Evolutionary conservation across 2,797 vertebrate species (phyloP), one percentile per base, ranked within the genome.

Genomic region (Phoeniculus purpureus): DNA sequence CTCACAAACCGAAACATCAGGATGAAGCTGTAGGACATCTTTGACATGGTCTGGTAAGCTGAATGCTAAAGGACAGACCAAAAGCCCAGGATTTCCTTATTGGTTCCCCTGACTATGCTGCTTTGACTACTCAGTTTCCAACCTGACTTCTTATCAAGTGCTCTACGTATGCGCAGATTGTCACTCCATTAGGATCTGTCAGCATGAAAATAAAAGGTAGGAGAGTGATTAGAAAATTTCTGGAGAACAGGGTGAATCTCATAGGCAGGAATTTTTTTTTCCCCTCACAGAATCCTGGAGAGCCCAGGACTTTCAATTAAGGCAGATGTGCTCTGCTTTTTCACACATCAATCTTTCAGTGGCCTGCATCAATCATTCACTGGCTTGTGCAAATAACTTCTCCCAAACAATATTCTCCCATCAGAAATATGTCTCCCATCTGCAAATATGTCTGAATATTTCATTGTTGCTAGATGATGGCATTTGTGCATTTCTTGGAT

Each of bases 301-400:
- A 89, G 16, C 3, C 27, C 81, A 94, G 43, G 68, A 64, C 73
- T 91, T 91, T 92, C 70, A 91, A 70, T 92, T 89, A 90, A 68
- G 93, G 93, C 51, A 91, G 79, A 82, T 67, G 81, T 94, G 68
- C 80, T 92, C 45, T 77, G 61, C 9, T 7, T 94, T 95, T 96
- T 90, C 81, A 86, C 76, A 70, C 87, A 96, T 97, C 93, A 96
- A 96, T 96, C 95, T 96, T 96, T 96, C 87, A 97, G 93, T 88
- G 91, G 66, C 45, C 47, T 40, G 59, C 91, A 96, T 97, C 92
- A 97, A 89, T 96, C 96, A 93, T 97, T 97, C 77, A 96, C 87
- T 75, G 90, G 45, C 86, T 93, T 94, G 92, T 32, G 82, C 75
- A 94, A 91, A 93, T 78, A 94, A 67, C 34, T 58, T 92, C 84